Conservation (phyloP, 2,797 vertebrate genomes). For the Chelon labrosus region DNA sequence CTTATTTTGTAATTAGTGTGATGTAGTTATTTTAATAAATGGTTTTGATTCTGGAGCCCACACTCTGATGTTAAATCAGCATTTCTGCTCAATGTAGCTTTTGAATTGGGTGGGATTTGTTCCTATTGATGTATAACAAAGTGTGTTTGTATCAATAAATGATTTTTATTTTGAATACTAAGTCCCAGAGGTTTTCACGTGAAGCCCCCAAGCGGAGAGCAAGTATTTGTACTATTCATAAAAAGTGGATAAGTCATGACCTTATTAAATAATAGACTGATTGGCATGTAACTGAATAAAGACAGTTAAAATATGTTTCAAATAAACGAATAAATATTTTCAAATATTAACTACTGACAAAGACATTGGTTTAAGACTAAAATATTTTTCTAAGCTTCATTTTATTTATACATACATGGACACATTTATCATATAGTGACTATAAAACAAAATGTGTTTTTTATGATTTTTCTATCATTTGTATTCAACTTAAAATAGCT, state of each 20-base stretch:
- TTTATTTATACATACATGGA: too few relatives aligned
- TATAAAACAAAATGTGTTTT: too few relatives aligned
- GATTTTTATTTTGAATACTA: conserved; percentile 82
- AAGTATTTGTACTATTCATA: not conserved
- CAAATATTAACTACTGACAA: too few relatives aligned
- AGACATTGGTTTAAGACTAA: too few relatives aligned
- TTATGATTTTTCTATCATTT: too few relatives aligned
- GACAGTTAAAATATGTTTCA: too few relatives aligned
- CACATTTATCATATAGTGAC: too few relatives aligned
- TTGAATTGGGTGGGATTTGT: conserved; percentile 61
- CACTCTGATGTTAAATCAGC: conserved; percentile 60
- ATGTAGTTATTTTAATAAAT: conserved; percentile 73
- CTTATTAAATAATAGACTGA: not conserved
- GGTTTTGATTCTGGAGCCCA: conserved; percentile 65
- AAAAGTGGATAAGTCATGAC: not conserved
- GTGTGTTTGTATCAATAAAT: conserved; percentile 85
- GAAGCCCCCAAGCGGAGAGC: not conserved
- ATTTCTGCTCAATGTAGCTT: conserved; percentile 66
- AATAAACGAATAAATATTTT: too few relatives aligned
- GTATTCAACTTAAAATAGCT: too few relatives aligned
- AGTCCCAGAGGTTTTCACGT: conserved; percentile 12
- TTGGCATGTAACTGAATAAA: too few relatives aligned
- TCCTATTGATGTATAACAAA: conserved; percentile 76
- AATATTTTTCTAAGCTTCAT: too few relatives aligned
- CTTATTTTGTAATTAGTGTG: conserved; percentile 70